Base-by-base conservation (phyloP, 2,888 invertebrate genomes). In the Sepiola atlantica region DNA sequence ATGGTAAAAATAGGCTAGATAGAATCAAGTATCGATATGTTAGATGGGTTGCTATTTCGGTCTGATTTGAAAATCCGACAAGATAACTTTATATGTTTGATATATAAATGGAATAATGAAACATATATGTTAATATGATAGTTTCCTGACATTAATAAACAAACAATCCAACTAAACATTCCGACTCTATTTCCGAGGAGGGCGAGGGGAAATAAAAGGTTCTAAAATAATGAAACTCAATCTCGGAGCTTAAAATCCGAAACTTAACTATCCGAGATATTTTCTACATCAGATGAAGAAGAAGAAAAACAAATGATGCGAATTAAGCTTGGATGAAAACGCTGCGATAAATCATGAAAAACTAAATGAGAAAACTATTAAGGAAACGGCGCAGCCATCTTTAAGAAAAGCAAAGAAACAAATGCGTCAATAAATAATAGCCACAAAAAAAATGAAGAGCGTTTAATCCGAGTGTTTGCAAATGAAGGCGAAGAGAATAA, bases 281-380 rank as follows among this genome's bases (percentile, higher is more conserved):
- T 77, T 77, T 16, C 77, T 32, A n/a, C n/a, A 77, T 32, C n/a
- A 77, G 16, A 77, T 32, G n/a, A 32, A 28, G 28, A 77, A 77
- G 3, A 57, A 57, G 20, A 57, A 57, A 57, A 57, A 57, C 0
- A 57, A 77, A 4, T 12, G 45, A n/a, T n/a, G 14, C 12, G n/a
- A 77, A 77, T 2, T 14, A 32, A 77, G 77, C n/a, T n/a, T 32
- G 32, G n/a, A 77, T 77, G 77, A 77, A 77, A 77, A 77, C 32
- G n/a, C n/a, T 77, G 77, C 77, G n/a, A 77, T 77, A 77, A 77
- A 77, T 77, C n/a, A 77, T 16, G 16, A 77, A n/a, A 77, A 77
- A 77, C n/a, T 77, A 77, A 77, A 77, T 77, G 77, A n/a, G n/a
- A 77, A 77, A 77, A n/a, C 77, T 77, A 77, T 77, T 77, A 77